These are phyloP conservation scores for Pachyramphus minor DNA, from an alignment of 2,113 vertebrate genomes.

Conservation along the genomic window DNA sequence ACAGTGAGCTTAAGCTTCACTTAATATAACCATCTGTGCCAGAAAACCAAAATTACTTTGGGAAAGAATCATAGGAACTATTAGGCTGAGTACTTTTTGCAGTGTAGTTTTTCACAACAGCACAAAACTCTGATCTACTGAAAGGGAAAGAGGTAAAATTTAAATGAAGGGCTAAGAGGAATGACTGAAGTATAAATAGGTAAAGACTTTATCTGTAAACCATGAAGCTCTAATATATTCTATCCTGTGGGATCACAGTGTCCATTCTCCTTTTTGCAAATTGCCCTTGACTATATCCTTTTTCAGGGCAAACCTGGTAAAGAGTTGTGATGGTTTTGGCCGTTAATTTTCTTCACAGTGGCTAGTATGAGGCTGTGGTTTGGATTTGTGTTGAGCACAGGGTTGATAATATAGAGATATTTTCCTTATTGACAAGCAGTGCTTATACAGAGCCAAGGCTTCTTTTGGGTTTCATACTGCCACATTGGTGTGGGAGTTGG, in stretches of 20 bases:
- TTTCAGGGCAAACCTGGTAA: background rate
- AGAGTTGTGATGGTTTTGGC: background rate
- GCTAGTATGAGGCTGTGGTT: background rate
- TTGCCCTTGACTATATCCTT: background rate
- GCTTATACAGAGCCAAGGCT: background rate
- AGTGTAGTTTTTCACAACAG: background rate
- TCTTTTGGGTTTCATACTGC: background rate
- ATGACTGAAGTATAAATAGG: background rate
- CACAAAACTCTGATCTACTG: background rate
- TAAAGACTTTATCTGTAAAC: background rate
- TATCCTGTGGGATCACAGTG: accelerated
- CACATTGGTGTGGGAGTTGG: background rate
- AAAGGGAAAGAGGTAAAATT: background rate
- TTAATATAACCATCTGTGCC: background rate
- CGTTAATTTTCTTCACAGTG: background rate
- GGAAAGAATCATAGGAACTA: background rate
- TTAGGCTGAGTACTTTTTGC: background rate
- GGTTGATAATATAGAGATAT: accelerated
- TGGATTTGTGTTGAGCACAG: background rate
- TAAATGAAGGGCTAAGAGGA: background rate
- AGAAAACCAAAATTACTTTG: background rate
- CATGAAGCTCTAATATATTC: background rate
- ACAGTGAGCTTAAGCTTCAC: background rate
- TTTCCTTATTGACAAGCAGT: background rate
- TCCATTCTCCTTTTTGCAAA: background rate